Base-by-base conservation (phyloP, 2,888 invertebrate species). In the Agonopterix subpropinquella region DNA sequence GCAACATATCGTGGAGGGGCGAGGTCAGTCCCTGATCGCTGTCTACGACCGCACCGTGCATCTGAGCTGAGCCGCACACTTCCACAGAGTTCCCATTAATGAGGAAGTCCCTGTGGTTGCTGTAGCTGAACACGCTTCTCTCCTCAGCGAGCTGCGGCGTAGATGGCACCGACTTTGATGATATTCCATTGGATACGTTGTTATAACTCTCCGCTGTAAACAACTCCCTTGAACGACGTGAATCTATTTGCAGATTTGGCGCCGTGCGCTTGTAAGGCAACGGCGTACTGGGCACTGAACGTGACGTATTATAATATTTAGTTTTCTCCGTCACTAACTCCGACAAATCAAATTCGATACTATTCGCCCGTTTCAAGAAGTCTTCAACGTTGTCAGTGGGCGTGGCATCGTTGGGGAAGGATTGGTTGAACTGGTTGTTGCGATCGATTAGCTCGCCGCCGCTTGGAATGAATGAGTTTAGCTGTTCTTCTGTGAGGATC, bases 161-260 rank as follows among this genome's bases (percentile, higher is more conserved):
- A 8, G 94, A 92, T 18, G 95, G 95, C 77, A 94, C 94, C 0
- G 95, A 95, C 67, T 93, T 92, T 10, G 94, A 93, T 42, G 82
- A 84, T 59, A 90, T 89, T 41, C 91, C 90, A 58, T 90, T 88
- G n/a, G 81, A 64, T 46, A 66, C 59, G 53, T 58, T 70, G 2
- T 74, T 57, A 55, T 75, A 80, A 48, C 66, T 73, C 7, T 80
- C 78, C 1, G 80, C 59, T 1, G 79, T 57, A 57, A 84, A 84
- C 41, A 80, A 54, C 51, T 81, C 80, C 41, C 82, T 64, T n/a
- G 80, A 73, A 37, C 79, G 80, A 43, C 81, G 80, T 47, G 77
- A 77, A 58, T 82, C 85, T 50, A 82, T 80, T 55, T 83, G 81
- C 56, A 81, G 62, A 56, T 73, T 81, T 10, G 83, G 72, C 45